Evolutionary conservation across 2,888 invertebrate genomes (phyloP).

Genomic region (Lysandra bellargus): DNA sequence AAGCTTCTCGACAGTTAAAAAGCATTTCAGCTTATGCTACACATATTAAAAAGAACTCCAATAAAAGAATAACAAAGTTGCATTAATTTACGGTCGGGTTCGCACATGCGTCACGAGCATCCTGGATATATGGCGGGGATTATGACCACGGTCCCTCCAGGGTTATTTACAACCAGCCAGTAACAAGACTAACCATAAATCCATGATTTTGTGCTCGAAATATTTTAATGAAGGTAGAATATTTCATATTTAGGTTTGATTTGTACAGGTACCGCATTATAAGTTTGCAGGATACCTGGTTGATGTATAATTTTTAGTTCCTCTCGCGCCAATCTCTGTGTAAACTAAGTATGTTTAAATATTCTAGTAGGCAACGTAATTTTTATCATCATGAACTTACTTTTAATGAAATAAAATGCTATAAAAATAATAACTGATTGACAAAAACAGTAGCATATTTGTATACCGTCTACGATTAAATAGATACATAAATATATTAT

Average conservation of each 20-base stretch:
- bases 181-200: slow-evolving; percentile 15
- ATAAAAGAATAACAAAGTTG: slow-evolving; percentile 63
- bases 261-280: neutral
- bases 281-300: neutral
- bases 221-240: neutral
- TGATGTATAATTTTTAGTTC: neutral
- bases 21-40: neutral
- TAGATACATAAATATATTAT: neutral
- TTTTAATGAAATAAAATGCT: too few species aligned
- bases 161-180: slow-evolving; percentile 15
- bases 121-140: slow-evolving; percentile 33
- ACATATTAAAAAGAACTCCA: neutral
- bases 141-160: neutral
- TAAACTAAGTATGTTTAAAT: too few species aligned
- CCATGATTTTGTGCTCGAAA: slow-evolving; percentile 16
- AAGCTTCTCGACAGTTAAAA: neutral
- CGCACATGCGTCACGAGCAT: slow-evolving; percentile 61
- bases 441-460: too few species aligned
- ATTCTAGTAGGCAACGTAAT: too few species aligned
- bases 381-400: too few species aligned
- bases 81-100: slow-evolving; percentile 70
- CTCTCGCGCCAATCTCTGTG: neutral
- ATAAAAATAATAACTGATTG: too few species aligned
- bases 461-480: too few species aligned
- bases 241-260: neutral